phyloP scores from a whole-genome alignment of 2,113 vertebrate genomes.

The Indicator indicator region DNA sequence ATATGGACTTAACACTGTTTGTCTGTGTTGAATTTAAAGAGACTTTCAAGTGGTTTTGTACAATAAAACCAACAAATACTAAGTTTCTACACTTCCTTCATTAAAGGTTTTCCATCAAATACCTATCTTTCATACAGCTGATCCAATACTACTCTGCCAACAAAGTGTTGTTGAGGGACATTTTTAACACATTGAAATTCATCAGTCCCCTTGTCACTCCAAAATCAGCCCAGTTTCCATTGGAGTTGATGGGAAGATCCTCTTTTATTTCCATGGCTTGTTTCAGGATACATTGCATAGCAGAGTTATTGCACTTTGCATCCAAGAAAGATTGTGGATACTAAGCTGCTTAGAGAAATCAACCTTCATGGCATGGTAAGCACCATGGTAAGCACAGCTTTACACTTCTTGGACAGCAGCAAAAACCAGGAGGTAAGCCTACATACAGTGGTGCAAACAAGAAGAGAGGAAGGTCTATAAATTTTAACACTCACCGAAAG shows the following conservation, averaged over 20 bases:
- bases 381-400: background rate
- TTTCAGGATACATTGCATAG: background rate
- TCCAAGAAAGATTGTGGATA: background rate
- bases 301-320: background rate
- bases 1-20: background rate
- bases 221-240: background rate
- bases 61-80: background rate
- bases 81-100: background rate
- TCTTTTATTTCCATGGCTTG: background rate
- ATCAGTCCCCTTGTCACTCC: background rate
- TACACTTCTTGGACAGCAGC: background rate
- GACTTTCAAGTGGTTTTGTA: background rate
- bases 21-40: conserved; percentile 12
- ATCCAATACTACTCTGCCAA: background rate
- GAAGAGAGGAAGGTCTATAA: background rate
- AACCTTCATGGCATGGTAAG: background rate
- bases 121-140: background rate
- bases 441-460: background rate
- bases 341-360: background rate
- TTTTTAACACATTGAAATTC: background rate
- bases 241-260: background rate
- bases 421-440: background rate
- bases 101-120: background rate
- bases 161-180: background rate
- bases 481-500: background rate